These are phyloP conservation scores for Stegana nigrithorax DNA, from an alignment of 2,888 invertebrate species.

Conservation along the genomic window DNA sequence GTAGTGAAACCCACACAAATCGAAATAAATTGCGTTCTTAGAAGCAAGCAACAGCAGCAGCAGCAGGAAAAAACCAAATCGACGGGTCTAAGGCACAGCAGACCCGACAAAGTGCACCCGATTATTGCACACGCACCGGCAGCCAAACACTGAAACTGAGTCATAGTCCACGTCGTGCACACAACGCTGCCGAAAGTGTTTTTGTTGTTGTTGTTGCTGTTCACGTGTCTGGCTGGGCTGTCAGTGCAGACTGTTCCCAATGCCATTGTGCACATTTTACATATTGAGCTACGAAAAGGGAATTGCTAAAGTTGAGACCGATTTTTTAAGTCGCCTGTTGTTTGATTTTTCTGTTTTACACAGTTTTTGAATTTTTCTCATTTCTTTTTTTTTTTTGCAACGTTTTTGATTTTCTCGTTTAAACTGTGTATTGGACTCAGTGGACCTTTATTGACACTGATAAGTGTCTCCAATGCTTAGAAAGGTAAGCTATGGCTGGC, in stretches of 20 bases:
- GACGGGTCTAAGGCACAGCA: too few relatives aligned
- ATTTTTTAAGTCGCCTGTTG: too few relatives aligned
- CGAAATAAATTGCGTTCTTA: slow-evolving; percentile 4
- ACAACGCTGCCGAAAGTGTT: not conserved
- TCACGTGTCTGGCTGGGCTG: not conserved
- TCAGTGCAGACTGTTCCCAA: slow-evolving; percentile 1
- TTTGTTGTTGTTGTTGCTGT: not conserved
- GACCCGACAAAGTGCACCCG: not conserved
- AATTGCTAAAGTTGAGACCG: slow-evolving; percentile 9
- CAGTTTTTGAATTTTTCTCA: not conserved
- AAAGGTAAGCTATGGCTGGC: slow-evolving; percentile 55
- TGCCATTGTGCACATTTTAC: not conserved
- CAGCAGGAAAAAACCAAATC: too few relatives aligned
- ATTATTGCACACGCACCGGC: not conserved
- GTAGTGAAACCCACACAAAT: not conserved
- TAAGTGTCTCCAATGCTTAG: slow-evolving; percentile 49
- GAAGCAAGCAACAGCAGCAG: not conserved
- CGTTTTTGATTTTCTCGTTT: not conserved
- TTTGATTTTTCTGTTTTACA: not conserved
- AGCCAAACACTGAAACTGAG: not conserved
- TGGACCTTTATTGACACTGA: slow-evolving; percentile 57
- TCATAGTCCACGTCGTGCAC: not conserved
- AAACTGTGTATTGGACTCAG: slow-evolving; percentile 25
- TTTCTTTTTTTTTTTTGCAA: not conserved
- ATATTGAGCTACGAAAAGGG: slow-evolving; percentile 14